Base-by-base conservation (phyloP, 1,140 invertebrate species). In the Ctenoplectra terminalis region DNA sequence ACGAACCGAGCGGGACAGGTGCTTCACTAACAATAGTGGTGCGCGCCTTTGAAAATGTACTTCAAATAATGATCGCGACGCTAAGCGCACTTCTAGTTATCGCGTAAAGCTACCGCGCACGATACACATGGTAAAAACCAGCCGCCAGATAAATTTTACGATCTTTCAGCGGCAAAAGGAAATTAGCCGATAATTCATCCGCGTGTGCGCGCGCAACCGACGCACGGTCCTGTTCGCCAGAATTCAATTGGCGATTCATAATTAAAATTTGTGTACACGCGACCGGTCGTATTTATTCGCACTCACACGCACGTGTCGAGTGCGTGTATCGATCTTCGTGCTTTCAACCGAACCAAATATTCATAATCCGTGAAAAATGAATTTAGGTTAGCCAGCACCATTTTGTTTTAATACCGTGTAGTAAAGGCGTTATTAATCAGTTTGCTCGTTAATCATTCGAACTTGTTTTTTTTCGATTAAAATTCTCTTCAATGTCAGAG, bases 1-100 rank as follows among this genome's bases (percentile, higher is more conserved):
- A 77, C 63, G 61, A 76, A 60, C 56, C 78, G 74, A 52, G 58
- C 48, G 46, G 79, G 72, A 86, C 85, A 86, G 84, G 85, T 86
- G 85, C 46, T 58, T 58, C 61, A 20, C 52, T 72, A 80, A 82
- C 83, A 85, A 86, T 85, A 52, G 48, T 54, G 37, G 61, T 46
- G 37, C 67, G 31, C 40, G 31, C 46, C 54, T 61, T 60, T 67
- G 58, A 67, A 66, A 73, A 73, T 54, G 50, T 40, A 70, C 43
- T 72, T 54, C 58, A 73, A 73, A 80, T 80, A 80, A 72, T 60
- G 76, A 78, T 78, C 76, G 76, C 67, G 67, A 60, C 76, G 76
- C 37, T 71, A 71, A 78, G 67, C 76, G 56, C 67, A 60, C 54
- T 78, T 78, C 26, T 43, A 71, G 76, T 78, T 71, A 78, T 70